Conservation (phyloP, 2,888 invertebrate genomes). For the Perizoma flavofasciatum region DNA sequence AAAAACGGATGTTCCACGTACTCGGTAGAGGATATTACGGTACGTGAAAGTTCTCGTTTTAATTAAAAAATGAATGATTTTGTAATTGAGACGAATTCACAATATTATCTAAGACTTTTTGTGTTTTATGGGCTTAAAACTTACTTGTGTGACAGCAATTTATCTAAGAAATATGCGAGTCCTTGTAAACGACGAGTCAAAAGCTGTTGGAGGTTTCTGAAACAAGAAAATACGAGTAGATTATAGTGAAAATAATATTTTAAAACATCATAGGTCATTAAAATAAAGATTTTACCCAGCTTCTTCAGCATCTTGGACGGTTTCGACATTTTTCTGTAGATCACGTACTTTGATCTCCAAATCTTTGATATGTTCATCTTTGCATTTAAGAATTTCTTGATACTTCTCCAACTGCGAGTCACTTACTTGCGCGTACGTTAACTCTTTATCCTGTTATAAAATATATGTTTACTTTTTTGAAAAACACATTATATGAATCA, state of each 20-base stretch:
- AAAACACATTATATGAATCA: neutral
- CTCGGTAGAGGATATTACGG: too few relatives aligned
- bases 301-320: slow-evolving; percentile 54
- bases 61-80: too few relatives aligned
- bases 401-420: slow-evolving; percentile 75
- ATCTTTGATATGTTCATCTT: slow-evolving; percentile 81
- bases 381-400: slow-evolving; percentile 78
- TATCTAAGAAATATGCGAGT: slow-evolving; percentile 86
- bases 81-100: too few relatives aligned
- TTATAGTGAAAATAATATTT: too few relatives aligned
- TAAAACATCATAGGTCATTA: too few relatives aligned
- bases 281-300: slow-evolving; percentile 47
- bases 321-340: slow-evolving; percentile 68
- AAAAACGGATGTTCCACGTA: neutral
- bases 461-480: neutral
- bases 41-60: neutral
- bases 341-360: slow-evolving; percentile 74
- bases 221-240: slow-evolving; percentile 40
- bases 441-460: slow-evolving; percentile 65
- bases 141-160: slow-evolving; percentile 85
- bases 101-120: too few relatives aligned
- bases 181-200: slow-evolving; percentile 86
- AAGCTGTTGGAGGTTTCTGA: slow-evolving; percentile 76
- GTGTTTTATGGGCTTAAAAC: slow-evolving; percentile 41
- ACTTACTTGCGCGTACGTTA: slow-evolving; percentile 70